A percentile compares a stretch with the other conserved stretches of the same genome.
Evolutionary conservation across 2,797 vertebrate genomes (phyloP).

Genomic region (Thamnophis elegans): DNA sequence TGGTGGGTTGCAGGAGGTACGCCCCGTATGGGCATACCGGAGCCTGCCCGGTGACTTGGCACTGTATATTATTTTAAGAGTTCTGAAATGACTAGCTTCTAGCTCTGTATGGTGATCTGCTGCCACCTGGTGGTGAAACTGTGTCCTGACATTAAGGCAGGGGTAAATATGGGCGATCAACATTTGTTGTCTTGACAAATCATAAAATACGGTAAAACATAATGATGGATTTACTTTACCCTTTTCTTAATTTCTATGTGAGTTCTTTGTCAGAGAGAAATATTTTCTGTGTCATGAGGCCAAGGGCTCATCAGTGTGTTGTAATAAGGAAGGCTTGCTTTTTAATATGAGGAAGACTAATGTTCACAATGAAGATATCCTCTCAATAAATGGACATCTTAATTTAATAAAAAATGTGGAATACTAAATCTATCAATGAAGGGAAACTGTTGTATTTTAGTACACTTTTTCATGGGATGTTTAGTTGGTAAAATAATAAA

Average conservation of each 20-base stretch:
- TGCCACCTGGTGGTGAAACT: constrained; percentile 72
- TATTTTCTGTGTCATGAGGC: not conserved
- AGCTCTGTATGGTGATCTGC: constrained; percentile 54
- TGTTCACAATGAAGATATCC: not conserved
- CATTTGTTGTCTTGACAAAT: not conserved
- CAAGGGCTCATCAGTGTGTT: not conserved
- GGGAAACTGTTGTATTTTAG: not conserved
- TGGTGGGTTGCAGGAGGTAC: too few relatives aligned
- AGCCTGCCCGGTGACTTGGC: not conserved
- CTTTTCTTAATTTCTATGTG: not conserved
- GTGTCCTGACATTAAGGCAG: not conserved
- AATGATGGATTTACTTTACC: not conserved
- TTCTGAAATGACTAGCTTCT: not conserved
- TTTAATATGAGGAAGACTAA: not conserved
- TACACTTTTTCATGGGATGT: not conserved
- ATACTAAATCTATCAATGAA: not conserved
- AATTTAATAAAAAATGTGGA: not conserved
- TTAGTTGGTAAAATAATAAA: not conserved
- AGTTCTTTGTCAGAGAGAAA: not conserved
- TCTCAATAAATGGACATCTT: not conserved
- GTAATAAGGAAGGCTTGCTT: not conserved
- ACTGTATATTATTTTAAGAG: not conserved
- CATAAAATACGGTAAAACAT: not conserved
- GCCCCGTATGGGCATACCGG: too few relatives aligned
- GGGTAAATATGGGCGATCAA: not conserved